Evolutionary conservation across 2,888 invertebrate species (phyloP).

Genomic region (Drosophila cyrtoloma): DNA sequence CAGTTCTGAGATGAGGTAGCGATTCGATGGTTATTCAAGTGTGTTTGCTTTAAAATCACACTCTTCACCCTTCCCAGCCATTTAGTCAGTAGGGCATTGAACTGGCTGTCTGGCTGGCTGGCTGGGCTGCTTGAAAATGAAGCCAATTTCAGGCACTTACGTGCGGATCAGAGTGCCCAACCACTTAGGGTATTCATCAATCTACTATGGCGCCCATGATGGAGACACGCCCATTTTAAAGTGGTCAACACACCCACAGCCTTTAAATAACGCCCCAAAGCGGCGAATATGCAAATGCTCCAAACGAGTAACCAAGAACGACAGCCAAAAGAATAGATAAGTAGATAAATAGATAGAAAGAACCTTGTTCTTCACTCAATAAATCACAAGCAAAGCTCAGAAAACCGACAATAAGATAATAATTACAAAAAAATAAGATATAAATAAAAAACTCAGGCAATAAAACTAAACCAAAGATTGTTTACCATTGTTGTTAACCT

Average conservation of each 20-base stretch:
- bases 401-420: conserved; percentile 43
- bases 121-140: conserved; percentile 10
- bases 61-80: conserved; percentile 21
- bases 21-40: conserved; percentile 27
- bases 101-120: conserved; percentile 20
- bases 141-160: conserved; percentile 46
- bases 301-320: conserved; percentile 22
- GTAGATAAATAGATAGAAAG: neutral
- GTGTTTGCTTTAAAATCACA: conserved; percentile 40
- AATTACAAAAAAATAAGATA: conserved; percentile 30
- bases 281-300: conserved; percentile 42
- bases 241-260: conserved; percentile 56
- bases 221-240: conserved; percentile 43
- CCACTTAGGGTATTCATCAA: conserved; percentile 37
- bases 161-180: conserved; percentile 29
- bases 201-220: conserved; percentile 37
- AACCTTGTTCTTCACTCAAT: conserved; percentile 64
- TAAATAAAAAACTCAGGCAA: neutral
- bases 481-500: conserved; percentile 46
- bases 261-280: conserved; percentile 8
- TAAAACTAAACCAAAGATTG: conserved; percentile 49
- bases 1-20: conserved; percentile 22
- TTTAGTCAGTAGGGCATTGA: conserved; percentile 46
- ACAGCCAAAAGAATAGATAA: conserved; percentile 25
- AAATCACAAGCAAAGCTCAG: conserved; percentile 54